Conservation (phyloP, 2,888 invertebrate species). For the Neocrepidodera transversa region DNA sequence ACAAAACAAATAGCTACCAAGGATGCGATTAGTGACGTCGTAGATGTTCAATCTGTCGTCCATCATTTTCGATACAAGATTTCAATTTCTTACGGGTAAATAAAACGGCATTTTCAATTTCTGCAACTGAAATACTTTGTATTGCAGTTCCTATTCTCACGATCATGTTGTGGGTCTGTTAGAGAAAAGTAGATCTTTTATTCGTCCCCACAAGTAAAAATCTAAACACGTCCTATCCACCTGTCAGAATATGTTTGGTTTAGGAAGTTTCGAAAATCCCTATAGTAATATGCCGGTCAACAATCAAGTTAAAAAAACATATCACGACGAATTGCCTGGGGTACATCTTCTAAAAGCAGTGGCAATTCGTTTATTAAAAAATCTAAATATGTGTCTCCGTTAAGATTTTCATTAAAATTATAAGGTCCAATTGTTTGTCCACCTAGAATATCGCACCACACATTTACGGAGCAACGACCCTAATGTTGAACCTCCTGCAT, state of each 20-base stretch:
- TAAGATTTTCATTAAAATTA: background rate
- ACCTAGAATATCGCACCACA: constrained; percentile 10
- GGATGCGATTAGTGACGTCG: too few relatives aligned
- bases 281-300: background rate
- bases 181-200: background rate
- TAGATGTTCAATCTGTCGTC: background rate
- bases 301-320: background rate
- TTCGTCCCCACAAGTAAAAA: background rate
- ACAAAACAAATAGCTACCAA: too few relatives aligned
- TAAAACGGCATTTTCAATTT: background rate
- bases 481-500: constrained; percentile 26
- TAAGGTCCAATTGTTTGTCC: background rate
- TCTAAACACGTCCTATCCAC: too few relatives aligned
- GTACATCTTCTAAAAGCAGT: background rate
- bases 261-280: too few relatives aligned
- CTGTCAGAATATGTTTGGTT: too few relatives aligned
- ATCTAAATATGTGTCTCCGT: background rate
- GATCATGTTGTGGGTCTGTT: background rate
- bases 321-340: background rate
- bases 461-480: constrained; percentile 4
- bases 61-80: constrained; percentile 4
- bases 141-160: too few relatives aligned
- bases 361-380: background rate
- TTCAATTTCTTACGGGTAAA: background rate
- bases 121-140: background rate